These are phyloP conservation scores for Stichopus chloronotus DNA, from an alignment of 35 echinoderm and acorn worm species.

Conservation along the genomic window DNA sequence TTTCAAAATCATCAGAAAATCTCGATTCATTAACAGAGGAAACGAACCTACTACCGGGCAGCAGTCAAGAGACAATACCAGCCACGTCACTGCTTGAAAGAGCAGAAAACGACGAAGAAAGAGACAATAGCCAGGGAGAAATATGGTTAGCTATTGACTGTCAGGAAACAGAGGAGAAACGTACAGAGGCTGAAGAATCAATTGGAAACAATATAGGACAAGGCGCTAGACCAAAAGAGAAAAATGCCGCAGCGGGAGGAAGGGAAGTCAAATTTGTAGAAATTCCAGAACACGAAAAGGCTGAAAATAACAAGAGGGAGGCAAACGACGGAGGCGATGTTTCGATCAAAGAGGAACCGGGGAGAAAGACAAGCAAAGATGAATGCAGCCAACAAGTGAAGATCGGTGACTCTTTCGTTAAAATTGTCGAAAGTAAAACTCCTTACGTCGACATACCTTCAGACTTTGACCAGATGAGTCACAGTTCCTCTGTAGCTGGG, in stretches of 20 bases:
- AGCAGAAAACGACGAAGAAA: not conserved
- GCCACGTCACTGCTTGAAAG: not conserved
- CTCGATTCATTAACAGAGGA: slow-evolving; percentile 52
- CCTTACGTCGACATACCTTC: slow-evolving; percentile 53
- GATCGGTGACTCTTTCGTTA: not conserved
- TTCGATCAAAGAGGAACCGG: not conserved
- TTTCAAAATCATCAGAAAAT: slow-evolving; percentile 54
- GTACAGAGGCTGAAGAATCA: not conserved
- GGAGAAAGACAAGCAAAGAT: slow-evolving; percentile 12
- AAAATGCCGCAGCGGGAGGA: not conserved
- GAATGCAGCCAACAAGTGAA: not conserved
- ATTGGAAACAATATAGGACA: not conserved
- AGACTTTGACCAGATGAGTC: slow-evolving; percentile 62
- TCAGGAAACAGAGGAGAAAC: not conserved
- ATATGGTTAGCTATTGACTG: not conserved
- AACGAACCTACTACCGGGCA: slow-evolving; percentile 31
- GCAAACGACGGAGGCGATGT: not conserved
- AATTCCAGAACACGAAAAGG: not conserved
- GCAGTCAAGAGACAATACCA: slow-evolving; percentile 23
- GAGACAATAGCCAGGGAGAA: not conserved
- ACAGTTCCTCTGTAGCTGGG: not conserved
- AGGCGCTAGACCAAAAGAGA: slow-evolving; percentile 41
- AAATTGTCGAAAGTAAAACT: slow-evolving; percentile 28
- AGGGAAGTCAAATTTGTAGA: slow-evolving; percentile 37
- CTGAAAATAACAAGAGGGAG: slow-evolving; percentile 1